A percentile compares a stretch with the other conserved stretches of the same genome.
Evolutionary conservation across 1,140 invertebrate genomes (phyloP).

Genomic region (Lycorma delicatula): DNA sequence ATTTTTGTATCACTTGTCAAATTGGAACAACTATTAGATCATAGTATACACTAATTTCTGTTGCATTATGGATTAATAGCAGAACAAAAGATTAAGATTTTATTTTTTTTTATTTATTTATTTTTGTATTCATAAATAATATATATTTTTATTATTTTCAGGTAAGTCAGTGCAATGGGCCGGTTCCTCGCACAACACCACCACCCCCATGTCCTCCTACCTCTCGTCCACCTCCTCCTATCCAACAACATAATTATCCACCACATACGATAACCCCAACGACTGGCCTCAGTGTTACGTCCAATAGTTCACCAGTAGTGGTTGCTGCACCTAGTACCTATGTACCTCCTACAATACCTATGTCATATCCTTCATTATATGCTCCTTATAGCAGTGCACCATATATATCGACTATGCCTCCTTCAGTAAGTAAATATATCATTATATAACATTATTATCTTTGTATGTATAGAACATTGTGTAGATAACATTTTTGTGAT

Average conservation of each 20-base stretch:
- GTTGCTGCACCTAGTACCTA: not conserved
- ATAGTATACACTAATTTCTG: too few species aligned
- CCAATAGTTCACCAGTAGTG: not conserved
- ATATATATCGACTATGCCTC: constrained; percentile 47
- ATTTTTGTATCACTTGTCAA: too few species aligned
- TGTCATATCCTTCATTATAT: constrained; percentile 47
- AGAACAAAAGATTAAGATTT: too few species aligned
- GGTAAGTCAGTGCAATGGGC: not conserved
- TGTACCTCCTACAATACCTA: too few species aligned
- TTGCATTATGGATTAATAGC: too few species aligned
- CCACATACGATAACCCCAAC: not conserved
- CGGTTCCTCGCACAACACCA: not conserved
- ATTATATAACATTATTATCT: too few species aligned
- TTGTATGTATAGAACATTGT: too few species aligned
- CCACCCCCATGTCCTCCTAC: not conserved
- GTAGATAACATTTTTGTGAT: too few species aligned
- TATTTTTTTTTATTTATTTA: too few species aligned
- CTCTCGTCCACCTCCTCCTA: not conserved
- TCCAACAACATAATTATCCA: not conserved
- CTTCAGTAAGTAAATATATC: constrained; percentile 49
- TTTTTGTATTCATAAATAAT: too few species aligned
- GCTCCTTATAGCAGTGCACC: constrained; percentile 54
- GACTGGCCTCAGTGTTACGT: not conserved
- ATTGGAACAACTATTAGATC: too few species aligned
- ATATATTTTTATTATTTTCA: not conserved